phyloP scores from a whole-genome alignment of 37 sponge, comb jelly and placozoan species.

The Spongia lamella region DNA sequence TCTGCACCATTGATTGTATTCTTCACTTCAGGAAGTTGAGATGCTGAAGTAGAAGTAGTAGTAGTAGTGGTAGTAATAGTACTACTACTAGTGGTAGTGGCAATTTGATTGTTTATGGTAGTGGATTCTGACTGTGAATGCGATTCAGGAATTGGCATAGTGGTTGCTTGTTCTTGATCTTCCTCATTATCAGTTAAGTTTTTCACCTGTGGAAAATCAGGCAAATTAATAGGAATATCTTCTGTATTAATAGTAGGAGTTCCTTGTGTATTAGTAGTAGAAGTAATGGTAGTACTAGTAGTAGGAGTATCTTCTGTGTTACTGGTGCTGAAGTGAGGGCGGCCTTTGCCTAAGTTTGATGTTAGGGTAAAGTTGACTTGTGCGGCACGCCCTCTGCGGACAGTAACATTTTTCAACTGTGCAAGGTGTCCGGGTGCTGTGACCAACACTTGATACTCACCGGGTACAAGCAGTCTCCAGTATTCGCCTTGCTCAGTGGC shows the following conservation, averaged over 20 bases:
- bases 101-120: no score
- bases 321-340: background rate
- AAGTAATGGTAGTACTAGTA: background rate
- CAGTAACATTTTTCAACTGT: conserved; percentile 13
- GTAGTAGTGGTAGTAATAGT: background rate
- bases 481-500: conserved; percentile 82
- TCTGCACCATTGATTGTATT: no score
- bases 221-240: no score
- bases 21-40: no score
- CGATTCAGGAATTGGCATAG: no score
- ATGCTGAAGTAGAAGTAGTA: background rate
- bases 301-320: background rate
- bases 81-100: background rate
- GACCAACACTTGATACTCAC: conserved; percentile 54
- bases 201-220: no score
- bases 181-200: no score
- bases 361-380: conserved; percentile 49
- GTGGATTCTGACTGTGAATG: no score
- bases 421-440: conserved; percentile 32
- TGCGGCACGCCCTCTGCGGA: conserved; percentile 7
- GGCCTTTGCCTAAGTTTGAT: background rate
- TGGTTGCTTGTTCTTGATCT: no score
- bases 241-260: no score
- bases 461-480: conserved; percentile 86
- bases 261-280: no score